A percentile compares a stretch with the other conserved stretches of the same genome.
Conservation (phyloP, 2,888 invertebrate genomes). For the Conomelus anceps region DNA sequence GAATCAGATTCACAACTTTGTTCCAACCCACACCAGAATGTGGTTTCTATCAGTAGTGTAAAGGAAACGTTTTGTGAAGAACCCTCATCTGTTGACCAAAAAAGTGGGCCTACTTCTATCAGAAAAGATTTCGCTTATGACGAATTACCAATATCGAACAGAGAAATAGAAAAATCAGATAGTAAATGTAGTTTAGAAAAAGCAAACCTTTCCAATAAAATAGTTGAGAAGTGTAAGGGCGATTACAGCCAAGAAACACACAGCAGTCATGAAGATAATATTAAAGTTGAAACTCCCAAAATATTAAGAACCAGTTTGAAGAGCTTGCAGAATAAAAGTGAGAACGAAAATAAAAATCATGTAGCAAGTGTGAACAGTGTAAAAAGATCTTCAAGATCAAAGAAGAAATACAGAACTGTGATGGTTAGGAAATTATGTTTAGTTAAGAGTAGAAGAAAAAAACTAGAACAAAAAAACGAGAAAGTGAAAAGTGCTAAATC, state of each 20-base stretch:
- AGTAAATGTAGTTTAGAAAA: background rate
- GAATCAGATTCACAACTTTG: too few species aligned
- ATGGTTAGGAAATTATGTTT: background rate
- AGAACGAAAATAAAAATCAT: background rate
- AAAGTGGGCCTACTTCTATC: too few species aligned
- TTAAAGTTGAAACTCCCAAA: background rate
- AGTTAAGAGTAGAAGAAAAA: background rate
- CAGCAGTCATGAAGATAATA: background rate
- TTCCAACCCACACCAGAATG: too few species aligned
- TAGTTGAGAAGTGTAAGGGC: background rate
- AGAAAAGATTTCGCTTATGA: too few species aligned
- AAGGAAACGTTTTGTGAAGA: too few species aligned
- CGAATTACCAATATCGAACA: too few species aligned
- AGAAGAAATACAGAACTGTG: background rate
- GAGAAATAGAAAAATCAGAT: background rate
- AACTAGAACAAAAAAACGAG: background rate
- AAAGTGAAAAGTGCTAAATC: background rate
- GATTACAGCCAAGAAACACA: background rate
- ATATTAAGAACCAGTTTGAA: background rate
- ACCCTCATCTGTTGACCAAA: too few species aligned
- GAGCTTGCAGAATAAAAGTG: background rate
- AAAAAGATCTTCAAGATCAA: background rate
- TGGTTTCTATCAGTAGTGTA: too few species aligned
- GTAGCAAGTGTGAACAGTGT: too few species aligned
- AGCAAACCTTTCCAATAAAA: background rate